Evolutionary conservation across 2,797 vertebrate genomes (phyloP).

Genomic region (Otolemur crassicaudatus): DNA sequence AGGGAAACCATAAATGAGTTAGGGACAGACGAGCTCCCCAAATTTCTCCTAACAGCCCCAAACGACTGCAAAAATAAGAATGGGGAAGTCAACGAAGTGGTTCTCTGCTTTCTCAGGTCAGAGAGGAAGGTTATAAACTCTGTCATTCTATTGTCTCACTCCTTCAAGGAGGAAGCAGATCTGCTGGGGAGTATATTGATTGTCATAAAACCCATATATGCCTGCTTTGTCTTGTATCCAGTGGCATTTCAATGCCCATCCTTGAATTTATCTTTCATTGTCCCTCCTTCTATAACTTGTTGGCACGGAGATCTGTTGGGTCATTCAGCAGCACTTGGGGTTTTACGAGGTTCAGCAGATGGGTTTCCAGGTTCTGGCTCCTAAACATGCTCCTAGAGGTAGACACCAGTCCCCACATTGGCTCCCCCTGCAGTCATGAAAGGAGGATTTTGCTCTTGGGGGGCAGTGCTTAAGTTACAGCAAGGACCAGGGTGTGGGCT

Average conservation of each 20-base stretch:
- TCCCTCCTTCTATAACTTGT: neutral
- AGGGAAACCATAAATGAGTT: slow-evolving; percentile 57
- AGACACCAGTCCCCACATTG: neutral
- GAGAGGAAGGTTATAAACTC: neutral
- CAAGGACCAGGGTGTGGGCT: neutral
- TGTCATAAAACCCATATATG: neutral
- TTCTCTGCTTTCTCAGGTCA: neutral
- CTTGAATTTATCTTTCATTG: neutral
- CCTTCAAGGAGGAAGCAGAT: neutral
- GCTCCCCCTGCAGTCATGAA: neutral
- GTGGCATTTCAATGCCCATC: neutral
- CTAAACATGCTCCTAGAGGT: neutral
- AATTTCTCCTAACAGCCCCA: neutral
- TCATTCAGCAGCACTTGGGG: neutral
- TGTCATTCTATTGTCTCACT: neutral
- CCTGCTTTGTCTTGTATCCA: neutral
- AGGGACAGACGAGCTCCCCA: slow-evolving; percentile 12
- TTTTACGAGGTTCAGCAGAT: neutral
- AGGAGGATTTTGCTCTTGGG: neutral
- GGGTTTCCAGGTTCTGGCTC: neutral
- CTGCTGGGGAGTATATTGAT: neutral
- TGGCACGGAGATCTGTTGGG: neutral
- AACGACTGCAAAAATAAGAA: neutral
- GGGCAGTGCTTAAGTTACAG: neutral
- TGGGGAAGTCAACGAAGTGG: neutral